phyloP scores from a whole-genome alignment of 2,888 invertebrate genomes.

The Campoplex capitator region DNA sequence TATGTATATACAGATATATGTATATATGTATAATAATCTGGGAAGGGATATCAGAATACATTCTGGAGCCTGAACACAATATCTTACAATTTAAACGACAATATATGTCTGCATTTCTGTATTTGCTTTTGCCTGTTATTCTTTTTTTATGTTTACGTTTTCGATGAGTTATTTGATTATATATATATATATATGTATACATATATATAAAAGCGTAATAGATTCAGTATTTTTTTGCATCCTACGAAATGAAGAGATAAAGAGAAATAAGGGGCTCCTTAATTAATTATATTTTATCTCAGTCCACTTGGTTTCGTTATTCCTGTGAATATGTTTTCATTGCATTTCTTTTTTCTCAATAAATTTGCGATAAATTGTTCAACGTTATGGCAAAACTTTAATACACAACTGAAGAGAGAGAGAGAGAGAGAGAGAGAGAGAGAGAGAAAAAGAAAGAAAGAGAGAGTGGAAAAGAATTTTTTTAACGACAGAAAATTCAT shows the following conservation, averaged over 20 bases:
- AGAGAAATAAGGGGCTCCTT: conserved; percentile 70
- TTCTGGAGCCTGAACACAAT: conserved; percentile 83
- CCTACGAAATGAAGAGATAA: conserved; percentile 79
- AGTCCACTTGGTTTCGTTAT: conserved; percentile 75
- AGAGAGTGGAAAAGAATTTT: neutral
- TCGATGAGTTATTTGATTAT: too few species aligned
- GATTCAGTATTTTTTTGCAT: conserved; percentile 73
- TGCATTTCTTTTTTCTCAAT: conserved; percentile 64
- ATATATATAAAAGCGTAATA: neutral
- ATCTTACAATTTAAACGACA: conserved; percentile 83
- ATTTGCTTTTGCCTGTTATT: conserved; percentile 70
- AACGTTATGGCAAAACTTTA: conserved; percentile 76
- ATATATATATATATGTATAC: neutral
- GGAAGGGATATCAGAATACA: conserved; percentile 82
- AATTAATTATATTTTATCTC: conserved; percentile 77
- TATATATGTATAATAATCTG: conserved; percentile 69
- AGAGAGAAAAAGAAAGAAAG: neutral
- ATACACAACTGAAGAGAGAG: conserved; percentile 70
- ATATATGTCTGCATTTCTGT: conserved; percentile 82
- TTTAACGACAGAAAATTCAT: neutral
- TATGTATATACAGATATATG: conserved; percentile 78
- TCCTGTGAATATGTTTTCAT: conserved; percentile 45
- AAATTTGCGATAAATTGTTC: conserved; percentile 75
- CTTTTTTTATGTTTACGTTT: neutral
- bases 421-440: neutral